Evolutionary conservation across 2,797 vertebrate species (phyloP).

Genomic region (Ciconia nigra): DNA sequence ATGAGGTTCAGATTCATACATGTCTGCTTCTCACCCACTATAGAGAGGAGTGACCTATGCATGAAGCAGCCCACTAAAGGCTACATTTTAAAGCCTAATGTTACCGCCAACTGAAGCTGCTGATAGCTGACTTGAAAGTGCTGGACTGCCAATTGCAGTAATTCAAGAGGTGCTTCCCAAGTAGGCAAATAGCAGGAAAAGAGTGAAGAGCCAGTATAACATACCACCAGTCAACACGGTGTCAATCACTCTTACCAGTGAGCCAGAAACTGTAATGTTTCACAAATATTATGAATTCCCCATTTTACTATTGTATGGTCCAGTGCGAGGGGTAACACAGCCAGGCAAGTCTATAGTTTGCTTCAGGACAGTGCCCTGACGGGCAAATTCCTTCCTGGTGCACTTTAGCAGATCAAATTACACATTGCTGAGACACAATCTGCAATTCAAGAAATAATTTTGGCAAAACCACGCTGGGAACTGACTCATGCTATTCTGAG

Average conservation of each 20-base stretch:
- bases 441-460: not conserved
- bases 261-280: not conserved
- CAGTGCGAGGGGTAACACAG: not conserved
- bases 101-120: not conserved
- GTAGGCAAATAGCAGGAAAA: not conserved
- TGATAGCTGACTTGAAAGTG: not conserved
- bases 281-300: not conserved
- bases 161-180: not conserved
- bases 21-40: not conserved
- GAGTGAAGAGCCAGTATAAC: not conserved
- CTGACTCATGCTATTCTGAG: conserved; percentile 22
- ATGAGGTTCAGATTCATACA: not conserved
- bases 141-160: not conserved
- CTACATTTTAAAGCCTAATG: not conserved
- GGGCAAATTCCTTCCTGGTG: not conserved
- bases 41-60: not conserved
- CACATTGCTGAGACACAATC: not conserved
- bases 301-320: not conserved
- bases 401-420: not conserved
- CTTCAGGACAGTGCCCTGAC: not conserved
- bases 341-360: rapidly evolving
- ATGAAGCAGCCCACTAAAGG: not conserved
- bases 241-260: not conserved
- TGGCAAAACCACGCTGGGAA: conserved; percentile 14
- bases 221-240: not conserved